Conservation (phyloP, 1,140 invertebrate species). For the Temnothorax curvispinosus region DNA sequence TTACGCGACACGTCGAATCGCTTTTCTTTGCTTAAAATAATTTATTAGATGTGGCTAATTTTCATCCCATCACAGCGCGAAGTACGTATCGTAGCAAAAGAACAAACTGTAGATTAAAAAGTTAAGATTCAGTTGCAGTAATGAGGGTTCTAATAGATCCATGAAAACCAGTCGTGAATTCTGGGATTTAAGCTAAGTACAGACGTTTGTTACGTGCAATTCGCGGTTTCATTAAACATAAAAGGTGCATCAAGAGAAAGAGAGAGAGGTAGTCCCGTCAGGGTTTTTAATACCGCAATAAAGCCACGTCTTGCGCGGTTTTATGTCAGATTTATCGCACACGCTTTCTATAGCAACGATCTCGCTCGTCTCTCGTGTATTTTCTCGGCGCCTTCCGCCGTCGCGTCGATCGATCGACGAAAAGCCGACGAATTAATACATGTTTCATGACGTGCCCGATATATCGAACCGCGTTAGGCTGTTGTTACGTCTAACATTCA, state of each 20-base stretch:
- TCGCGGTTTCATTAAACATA: conserved; percentile 31
- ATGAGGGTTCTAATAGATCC: background rate
- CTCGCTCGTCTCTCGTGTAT: background rate
- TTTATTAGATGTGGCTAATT: background rate
- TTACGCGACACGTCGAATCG: background rate
- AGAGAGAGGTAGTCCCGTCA: background rate
- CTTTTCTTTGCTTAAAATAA: background rate
- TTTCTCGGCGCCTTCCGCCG: background rate
- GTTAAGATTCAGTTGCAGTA: background rate
- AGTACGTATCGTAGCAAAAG: background rate
- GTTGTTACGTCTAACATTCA: conserved; percentile 41
- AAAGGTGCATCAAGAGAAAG: conserved; percentile 31
- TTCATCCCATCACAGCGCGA: background rate
- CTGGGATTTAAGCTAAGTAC: conserved; percentile 4
- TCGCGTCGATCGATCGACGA: conserved; percentile 13
- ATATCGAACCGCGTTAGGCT: background rate
- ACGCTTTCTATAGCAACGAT: conserved; percentile 10
- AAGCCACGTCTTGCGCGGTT: conserved; percentile 37
- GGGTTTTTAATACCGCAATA: conserved; percentile 35
- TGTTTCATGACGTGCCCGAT: background rate
- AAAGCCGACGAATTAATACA: conserved; percentile 48
- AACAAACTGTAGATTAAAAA: background rate
- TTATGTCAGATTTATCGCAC: conserved; percentile 45
- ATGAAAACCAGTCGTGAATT: background rate
- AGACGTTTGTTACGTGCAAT: background rate